Evolutionary conservation across 1,140 invertebrate genomes (phyloP), one percentile per base, ranked within the genome.

Genomic region (Drosophila rufa): DNA sequence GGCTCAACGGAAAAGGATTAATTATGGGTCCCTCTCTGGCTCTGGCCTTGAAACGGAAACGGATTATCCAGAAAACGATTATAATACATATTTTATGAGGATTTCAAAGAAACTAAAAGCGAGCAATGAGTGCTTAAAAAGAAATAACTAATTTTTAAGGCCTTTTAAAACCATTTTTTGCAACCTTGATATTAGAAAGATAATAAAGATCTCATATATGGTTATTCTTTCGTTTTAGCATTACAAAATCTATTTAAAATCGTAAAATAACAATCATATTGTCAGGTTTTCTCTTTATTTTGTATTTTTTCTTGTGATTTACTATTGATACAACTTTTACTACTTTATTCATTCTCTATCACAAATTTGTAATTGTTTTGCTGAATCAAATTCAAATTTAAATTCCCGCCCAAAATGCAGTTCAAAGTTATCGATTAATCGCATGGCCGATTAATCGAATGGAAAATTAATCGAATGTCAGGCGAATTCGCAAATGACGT

Each of bases 1-100:
- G 38, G 53, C 33, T 38, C 91, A 85, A 80, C 91, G 30, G 15
- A 25, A 22, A 42, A 14, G n/a, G 17, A 50, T 62, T 5, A 11
- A 4, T 17, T 15, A 36, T 6, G 15, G 15, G 22, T 25, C 0
- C 3, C 9, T 36, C 33, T 36, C 33, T 36, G 33, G 33, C 33
- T 36, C 33, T 36, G 33, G 8, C 0, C 3, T 9, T 9, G 8
- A n/a, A 48, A 14, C 9, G 15, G 22, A 30, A 47, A 30, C 30
- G 4, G 9, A 14, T 11, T 14, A 27, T 1, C 15, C 25, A 14
- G 38, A 48, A 27, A 6, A 50, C 27, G 1, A n/a, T 11, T n/a
- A n/a, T 1, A 2, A 51, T 33, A 1, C 4, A 1, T 15, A 51
- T 17, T 12, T 30, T 17, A n/a, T n/a, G 14, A 1, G 22, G 0